These are phyloP conservation scores for Mallotus villosus DNA, from an alignment of 2,797 vertebrate species.

Conservation along the genomic window DNA sequence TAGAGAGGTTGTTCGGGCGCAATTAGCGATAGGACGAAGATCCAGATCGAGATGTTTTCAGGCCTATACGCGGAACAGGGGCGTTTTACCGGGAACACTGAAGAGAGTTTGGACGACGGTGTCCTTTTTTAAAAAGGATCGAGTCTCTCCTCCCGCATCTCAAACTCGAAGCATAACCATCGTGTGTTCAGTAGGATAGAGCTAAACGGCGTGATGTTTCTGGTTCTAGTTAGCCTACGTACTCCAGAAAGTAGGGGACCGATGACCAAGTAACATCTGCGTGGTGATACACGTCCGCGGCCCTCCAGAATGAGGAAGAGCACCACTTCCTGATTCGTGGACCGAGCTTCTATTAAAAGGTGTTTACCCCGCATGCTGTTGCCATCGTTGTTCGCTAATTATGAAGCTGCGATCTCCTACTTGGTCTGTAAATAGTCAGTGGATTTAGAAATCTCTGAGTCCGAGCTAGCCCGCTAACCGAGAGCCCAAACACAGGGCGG, in stretches of 20 bases:
- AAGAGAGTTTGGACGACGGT: not conserved
- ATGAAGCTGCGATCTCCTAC: not conserved
- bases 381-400: not conserved
- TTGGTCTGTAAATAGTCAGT: not conserved
- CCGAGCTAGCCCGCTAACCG: no score
- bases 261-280: no score
- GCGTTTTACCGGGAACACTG: not conserved
- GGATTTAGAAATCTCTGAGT: no score
- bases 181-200: no score
- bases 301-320: constrained; percentile 55
- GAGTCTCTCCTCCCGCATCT: not conserved
- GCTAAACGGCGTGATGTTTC: no score
- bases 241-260: no score
- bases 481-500: no score
- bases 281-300: not conserved
- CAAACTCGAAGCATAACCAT: no score
- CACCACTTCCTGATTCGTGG: constrained; percentile 55
- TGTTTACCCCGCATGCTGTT: not conserved
- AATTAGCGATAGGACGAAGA: not conserved
- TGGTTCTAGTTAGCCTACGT: no score
- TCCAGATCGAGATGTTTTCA: not conserved
- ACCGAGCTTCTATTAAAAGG: constrained; percentile 30
- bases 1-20: not conserved
- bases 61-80: not conserved
- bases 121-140: not conserved